Evolutionary conservation across 2,888 invertebrate genomes (phyloP).

Genomic region (Euproctis similis): DNA sequence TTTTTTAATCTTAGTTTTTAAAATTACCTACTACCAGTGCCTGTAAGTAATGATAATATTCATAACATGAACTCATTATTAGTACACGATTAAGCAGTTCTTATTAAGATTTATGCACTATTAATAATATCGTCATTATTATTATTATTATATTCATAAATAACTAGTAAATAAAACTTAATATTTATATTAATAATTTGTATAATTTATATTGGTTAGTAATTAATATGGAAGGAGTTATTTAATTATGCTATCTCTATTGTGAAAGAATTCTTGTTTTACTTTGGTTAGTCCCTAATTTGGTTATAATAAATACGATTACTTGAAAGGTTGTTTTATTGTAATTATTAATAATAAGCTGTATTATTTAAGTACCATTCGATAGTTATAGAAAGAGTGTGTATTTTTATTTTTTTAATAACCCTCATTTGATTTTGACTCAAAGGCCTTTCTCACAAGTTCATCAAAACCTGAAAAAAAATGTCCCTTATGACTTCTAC

Average conservation of each 20-base stretch:
- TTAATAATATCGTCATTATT: conserved; percentile 32
- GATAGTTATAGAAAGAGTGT: conserved; percentile 10
- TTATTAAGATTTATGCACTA: conserved; percentile 32
- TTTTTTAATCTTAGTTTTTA: conserved; percentile 27
- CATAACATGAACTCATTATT: conserved; percentile 35
- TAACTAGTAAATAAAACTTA: conserved; percentile 29
- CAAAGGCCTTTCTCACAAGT: too few species aligned
- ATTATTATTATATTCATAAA: conserved; percentile 18
- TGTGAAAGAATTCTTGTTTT: conserved; percentile 24
- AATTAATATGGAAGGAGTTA: conserved; percentile 27
- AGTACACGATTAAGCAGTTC: conserved; percentile 27
- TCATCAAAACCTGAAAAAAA: too few species aligned
- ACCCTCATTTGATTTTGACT: too few species aligned
- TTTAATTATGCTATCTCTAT: conserved; percentile 41
- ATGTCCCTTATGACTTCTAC: too few species aligned
- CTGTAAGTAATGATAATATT: conserved; percentile 71
- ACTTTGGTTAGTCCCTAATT: conserved; percentile 33
- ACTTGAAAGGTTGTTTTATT: conserved; percentile 58
- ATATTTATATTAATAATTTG: too few species aligned
- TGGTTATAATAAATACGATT: conserved; percentile 51
- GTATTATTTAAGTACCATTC: conserved; percentile 27
- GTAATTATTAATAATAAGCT: conserved; percentile 41
- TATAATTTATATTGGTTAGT: conserved; percentile 30
- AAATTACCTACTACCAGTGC: conserved; percentile 60
- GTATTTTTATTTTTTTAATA: too few species aligned